Percentiles rank a stretch among this genome's conserved stretches.
Evolutionary conservation across 2,797 vertebrate species (phyloP).

Genomic region (Crenichthys baileyi): DNA sequence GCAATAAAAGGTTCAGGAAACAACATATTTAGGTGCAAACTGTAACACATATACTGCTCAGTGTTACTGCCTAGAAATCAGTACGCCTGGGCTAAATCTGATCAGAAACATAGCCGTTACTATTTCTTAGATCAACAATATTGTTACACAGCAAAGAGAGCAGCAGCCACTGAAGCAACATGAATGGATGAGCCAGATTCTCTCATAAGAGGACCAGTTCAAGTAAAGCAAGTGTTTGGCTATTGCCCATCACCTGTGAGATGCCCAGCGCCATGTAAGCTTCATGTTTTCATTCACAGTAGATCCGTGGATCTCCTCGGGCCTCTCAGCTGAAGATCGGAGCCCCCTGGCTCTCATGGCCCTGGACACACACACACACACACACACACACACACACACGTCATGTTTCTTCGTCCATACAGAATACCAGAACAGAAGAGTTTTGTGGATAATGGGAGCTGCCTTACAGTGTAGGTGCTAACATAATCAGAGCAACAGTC

Average conservation of each 20-base stretch:
- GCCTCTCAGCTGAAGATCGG: slow-evolving; percentile 11
- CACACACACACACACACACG: not conserved
- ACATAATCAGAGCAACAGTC: too few relatives aligned
- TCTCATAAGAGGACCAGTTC: too few relatives aligned
- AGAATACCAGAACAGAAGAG: not conserved
- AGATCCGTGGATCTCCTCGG: slow-evolving; percentile 1
- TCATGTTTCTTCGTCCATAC: not conserved
- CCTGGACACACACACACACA: slow-evolving; percentile 24
- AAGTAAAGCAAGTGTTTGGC: too few relatives aligned
- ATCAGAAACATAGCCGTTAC: too few relatives aligned
- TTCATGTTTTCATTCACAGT: slow-evolving; percentile 49
- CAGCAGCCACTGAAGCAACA: not conserved
- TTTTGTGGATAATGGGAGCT: not conserved
- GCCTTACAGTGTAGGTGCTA: not conserved
- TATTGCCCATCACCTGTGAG: slow-evolving; percentile 50
- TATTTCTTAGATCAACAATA: not conserved
- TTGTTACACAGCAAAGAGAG: not conserved
- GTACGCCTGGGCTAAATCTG: too few relatives aligned
- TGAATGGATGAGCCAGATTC: not conserved
- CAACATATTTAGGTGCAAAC: not conserved
- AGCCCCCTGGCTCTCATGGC: slow-evolving; percentile 31
- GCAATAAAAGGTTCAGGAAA: not conserved
- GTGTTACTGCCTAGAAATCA: not conserved
- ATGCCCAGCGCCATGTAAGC: slow-evolving; percentile 11
- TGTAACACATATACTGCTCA: not conserved